phyloP scores from a whole-genome alignment of 2,113 vertebrate genomes.

The Heteronetta atricapilla region DNA sequence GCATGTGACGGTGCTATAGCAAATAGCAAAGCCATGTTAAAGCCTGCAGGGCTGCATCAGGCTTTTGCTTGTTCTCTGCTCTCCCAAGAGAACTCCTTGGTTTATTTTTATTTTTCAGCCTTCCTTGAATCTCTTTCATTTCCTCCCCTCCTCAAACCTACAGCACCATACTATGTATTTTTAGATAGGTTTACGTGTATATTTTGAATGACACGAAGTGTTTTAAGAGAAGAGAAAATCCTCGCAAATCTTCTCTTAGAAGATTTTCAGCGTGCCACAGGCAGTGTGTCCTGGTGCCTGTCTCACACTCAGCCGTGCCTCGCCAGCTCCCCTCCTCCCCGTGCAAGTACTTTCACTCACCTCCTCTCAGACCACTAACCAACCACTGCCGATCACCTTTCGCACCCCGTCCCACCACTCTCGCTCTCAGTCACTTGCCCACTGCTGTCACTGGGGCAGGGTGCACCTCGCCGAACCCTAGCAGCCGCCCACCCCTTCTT shows the following conservation, averaged over 20 bases:
- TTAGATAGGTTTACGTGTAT: not conserved
- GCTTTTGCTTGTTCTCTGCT: not conserved
- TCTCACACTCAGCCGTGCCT: not conserved
- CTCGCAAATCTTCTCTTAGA: too few relatives aligned
- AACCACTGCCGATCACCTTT: slow-evolving; percentile 30
- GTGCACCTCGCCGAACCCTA: not conserved
- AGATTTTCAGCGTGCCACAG: not conserved
- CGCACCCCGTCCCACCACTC: not conserved
- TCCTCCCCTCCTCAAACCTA: slow-evolving; percentile 27
- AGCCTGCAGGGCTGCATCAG: not conserved
- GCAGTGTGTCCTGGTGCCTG: accelerated
- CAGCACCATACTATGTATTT: not conserved
- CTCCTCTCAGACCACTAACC: slow-evolving; percentile 41
- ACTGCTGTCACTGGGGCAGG: not conserved
- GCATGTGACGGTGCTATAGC: accelerated
- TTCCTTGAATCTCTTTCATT: slow-evolving; percentile 47
- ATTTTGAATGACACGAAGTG: not conserved
- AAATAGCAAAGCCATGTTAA: not conserved
- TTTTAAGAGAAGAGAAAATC: not conserved
- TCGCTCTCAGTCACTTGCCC: not conserved
- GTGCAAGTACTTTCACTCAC: slow-evolving; percentile 8
- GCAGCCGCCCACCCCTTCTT: not conserved
- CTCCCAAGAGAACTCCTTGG: not conserved
- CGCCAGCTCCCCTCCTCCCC: not conserved
- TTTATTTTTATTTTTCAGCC: slow-evolving; percentile 51